These are phyloP conservation scores for Peromyscus melanophrys DNA, from an alignment of 2,797 vertebrate species.

Conservation along the genomic window DNA sequence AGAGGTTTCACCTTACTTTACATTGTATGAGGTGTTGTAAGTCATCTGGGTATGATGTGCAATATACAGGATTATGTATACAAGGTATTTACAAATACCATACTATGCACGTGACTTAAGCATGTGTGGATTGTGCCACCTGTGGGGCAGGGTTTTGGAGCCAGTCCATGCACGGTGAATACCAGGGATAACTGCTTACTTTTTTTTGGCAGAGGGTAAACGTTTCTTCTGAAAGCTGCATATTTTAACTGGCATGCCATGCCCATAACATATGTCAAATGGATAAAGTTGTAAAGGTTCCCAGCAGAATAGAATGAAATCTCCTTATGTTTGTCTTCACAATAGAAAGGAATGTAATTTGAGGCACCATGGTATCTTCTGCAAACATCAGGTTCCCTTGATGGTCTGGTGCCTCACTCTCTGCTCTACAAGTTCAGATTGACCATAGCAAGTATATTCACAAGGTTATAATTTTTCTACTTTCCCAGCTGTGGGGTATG, in stretches of 20 bases:
- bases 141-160: not conserved
- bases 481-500: not conserved
- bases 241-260: not conserved
- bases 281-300: not conserved
- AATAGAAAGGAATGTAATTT: not conserved
- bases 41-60: too few relatives aligned
- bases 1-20: constrained; percentile 10
- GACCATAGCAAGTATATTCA: not conserved
- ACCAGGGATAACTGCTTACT: not conserved
- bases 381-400: not conserved
- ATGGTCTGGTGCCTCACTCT: not conserved
- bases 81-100: not conserved
- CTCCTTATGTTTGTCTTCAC: not conserved
- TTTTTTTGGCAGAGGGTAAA: not conserved
- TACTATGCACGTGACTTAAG: not conserved
- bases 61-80: not conserved
- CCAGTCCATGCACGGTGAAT: not conserved
- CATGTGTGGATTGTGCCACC: not conserved
- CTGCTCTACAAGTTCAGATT: not conserved
- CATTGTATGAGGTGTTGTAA: not conserved
- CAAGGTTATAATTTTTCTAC: not conserved
- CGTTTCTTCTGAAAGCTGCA: not conserved
- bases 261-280: not conserved
- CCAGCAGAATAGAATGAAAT: not conserved
- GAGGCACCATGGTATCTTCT: not conserved